Evolutionary conservation across 2,797 vertebrate genomes (phyloP).

Genomic region (Hyperoplus immaculatus): DNA sequence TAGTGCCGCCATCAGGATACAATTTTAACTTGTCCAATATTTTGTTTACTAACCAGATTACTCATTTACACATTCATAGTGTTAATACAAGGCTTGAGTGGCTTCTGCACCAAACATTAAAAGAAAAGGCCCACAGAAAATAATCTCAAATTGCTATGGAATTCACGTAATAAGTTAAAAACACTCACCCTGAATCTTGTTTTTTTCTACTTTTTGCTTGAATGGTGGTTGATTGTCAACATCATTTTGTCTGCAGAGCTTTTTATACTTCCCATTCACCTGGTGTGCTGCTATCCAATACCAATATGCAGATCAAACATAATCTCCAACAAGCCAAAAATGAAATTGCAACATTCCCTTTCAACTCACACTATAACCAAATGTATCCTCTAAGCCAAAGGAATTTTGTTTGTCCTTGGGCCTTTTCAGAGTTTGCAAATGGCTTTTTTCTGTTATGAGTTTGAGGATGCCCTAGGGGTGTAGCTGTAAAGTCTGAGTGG

Average conservation of each 20-base stretch:
- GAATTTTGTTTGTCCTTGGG: conserved; percentile 53
- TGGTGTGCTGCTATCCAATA: background rate
- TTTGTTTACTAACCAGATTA: background rate
- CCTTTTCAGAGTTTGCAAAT: conserved; percentile 19
- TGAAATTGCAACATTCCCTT: conserved; percentile 22
- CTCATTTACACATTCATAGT: background rate
- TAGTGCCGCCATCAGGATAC: background rate
- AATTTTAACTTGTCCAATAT: background rate
- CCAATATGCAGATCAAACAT: background rate
- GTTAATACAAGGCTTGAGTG: conserved; percentile 9
- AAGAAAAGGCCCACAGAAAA: background rate
- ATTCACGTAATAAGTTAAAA: background rate
- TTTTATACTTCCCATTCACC: background rate
- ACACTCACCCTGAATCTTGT: background rate
- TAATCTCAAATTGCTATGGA: background rate
- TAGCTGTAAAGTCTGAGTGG: conserved; percentile 7
- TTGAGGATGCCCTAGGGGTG: conserved; percentile 10
- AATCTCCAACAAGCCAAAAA: conserved; percentile 21
- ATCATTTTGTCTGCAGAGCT: background rate
- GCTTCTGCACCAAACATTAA: background rate
- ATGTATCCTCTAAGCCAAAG: conserved; percentile 35
- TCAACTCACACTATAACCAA: conserved; percentile 10
- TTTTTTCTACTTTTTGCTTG: background rate
- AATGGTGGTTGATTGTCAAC: background rate
- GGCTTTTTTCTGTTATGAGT: conserved; percentile 2